These are phyloP conservation scores for Sebastes baramenuke DNA, from an alignment of 2,797 vertebrate genomes.

Conservation along the genomic window DNA sequence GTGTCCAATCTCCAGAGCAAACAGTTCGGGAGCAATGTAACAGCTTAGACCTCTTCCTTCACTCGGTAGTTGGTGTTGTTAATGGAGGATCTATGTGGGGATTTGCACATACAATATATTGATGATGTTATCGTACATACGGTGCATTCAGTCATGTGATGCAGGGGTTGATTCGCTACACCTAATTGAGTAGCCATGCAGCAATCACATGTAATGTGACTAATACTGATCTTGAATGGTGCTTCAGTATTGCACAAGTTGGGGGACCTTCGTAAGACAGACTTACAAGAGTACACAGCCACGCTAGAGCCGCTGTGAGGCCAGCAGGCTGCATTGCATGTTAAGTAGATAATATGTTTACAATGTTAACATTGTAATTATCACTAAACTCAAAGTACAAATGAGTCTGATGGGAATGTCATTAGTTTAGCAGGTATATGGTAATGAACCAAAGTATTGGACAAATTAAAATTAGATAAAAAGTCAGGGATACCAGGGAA, in stretches of 20 bases:
- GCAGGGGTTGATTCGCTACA: background rate
- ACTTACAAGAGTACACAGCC: background rate
- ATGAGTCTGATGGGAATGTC: background rate
- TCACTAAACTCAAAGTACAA: background rate
- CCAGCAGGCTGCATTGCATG: background rate
- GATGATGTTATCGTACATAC: background rate
- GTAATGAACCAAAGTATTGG: background rate
- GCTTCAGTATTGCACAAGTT: background rate
- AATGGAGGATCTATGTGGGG: constrained; percentile 7
- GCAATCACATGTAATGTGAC: background rate
- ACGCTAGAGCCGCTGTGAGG: background rate
- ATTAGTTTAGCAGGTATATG: background rate
- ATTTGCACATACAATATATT: background rate
- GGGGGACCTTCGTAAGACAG: background rate
- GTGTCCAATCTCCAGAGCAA: constrained; percentile 61
- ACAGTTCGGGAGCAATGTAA: constrained; percentile 53
- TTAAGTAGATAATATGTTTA: background rate
- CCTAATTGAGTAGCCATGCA: background rate
- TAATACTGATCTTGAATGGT: background rate
- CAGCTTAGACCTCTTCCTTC: constrained; percentile 37
- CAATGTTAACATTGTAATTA: background rate
- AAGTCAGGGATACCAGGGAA: background rate
- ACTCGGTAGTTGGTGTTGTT: constrained; percentile 11
- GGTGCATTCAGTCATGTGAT: background rate
- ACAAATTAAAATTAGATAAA: background rate